These are phyloP conservation scores for Pogonomyrmex barbatus DNA, from an alignment of 1,140 invertebrate species.

Conservation along the genomic window DNA sequence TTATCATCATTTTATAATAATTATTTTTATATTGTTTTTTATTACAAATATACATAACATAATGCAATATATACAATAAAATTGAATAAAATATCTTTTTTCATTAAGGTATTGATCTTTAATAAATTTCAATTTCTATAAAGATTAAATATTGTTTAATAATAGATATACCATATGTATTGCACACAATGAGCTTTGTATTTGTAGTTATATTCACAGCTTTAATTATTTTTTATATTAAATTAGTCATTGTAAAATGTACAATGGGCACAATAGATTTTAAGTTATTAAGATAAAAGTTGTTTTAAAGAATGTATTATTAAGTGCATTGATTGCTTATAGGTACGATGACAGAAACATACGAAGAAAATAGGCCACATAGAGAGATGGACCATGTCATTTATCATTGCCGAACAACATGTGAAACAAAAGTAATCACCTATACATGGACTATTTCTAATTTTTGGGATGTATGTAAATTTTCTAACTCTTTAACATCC, in stretches of 20 bases:
- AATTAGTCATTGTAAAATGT: not conserved
- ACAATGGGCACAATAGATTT: not conserved
- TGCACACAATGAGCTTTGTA: not conserved
- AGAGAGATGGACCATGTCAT: not conserved
- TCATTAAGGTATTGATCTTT: not conserved
- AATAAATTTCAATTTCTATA: constrained; percentile 1
- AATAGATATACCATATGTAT: not conserved
- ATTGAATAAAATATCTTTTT: constrained; percentile 1
- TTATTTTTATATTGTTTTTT: not conserved
- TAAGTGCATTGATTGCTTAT: not conserved
- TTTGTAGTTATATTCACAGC: too few relatives aligned
- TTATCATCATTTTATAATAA: not conserved
- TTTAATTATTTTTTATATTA: not conserved
- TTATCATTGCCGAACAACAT: not conserved
- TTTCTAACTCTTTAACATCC: not conserved
- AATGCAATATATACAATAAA: not conserved
- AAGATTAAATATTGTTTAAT: not conserved
- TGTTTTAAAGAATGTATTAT: not conserved
- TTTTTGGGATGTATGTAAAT: not conserved
- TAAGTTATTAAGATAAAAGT: not conserved
- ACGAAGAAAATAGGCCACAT: too few relatives aligned
- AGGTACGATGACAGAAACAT: not conserved
- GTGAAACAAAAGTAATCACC: not conserved
- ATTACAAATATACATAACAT: not conserved
- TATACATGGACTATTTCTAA: not conserved